phyloP scores from a whole-genome alignment of 2,888 invertebrate genomes.

The Noctua comes region DNA sequence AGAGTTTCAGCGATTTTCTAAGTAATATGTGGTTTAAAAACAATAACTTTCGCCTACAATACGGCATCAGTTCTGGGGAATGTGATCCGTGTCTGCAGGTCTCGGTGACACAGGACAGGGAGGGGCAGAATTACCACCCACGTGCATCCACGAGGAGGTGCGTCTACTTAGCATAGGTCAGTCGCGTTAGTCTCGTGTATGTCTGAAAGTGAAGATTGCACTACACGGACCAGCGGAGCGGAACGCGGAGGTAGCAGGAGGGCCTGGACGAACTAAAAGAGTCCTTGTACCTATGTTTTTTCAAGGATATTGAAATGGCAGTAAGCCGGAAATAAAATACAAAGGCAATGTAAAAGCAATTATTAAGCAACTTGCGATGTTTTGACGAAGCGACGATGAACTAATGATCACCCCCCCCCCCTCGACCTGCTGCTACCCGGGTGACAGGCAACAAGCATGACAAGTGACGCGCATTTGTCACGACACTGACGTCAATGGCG shows the following conservation, averaged over 20 bases:
- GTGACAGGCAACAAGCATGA: conserved; percentile 61
- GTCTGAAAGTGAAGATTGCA: not conserved
- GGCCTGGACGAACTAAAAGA: not conserved
- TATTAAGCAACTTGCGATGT: not conserved
- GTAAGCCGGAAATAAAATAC: not conserved
- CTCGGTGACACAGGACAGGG: too few species aligned
- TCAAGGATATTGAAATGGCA: not conserved
- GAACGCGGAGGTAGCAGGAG: not conserved
- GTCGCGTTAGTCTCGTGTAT: not conserved
- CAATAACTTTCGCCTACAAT: conserved; percentile 18
- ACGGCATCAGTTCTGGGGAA: conserved; percentile 31
- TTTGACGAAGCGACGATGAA: not conserved
- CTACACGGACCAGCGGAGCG: not conserved
- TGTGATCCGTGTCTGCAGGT: conserved; percentile 15
- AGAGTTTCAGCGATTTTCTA: conserved; percentile 29
- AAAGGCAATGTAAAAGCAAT: not conserved
- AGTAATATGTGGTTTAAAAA: not conserved
- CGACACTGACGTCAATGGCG: conserved; percentile 24
- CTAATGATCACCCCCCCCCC: too few species aligned
- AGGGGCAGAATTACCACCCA: not conserved
- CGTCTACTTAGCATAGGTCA: not conserved
- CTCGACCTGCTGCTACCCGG: not conserved
- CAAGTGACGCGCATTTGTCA: conserved; percentile 59
- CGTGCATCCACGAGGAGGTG: not conserved
- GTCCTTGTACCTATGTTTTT: not conserved